phyloP scores from a whole-genome alignment of 2,797 vertebrate species.

The Platalea minor region DNA sequence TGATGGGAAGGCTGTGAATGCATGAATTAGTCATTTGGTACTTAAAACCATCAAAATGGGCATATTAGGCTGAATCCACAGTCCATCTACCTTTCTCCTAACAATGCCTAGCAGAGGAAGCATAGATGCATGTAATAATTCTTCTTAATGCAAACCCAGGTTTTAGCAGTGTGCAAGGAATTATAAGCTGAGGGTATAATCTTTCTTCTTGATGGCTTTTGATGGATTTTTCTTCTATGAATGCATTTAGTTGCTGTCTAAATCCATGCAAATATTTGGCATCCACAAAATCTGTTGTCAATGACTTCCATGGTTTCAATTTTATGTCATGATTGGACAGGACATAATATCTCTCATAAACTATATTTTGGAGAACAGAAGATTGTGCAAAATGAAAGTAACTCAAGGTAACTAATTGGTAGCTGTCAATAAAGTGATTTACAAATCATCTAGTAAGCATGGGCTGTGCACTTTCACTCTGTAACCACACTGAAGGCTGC shows the following conservation, averaged over 20 bases:
- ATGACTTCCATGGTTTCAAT: background rate
- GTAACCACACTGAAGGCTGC: background rate
- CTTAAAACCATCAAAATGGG: background rate
- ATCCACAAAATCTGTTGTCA: background rate
- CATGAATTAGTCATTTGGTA: background rate
- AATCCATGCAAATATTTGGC: background rate
- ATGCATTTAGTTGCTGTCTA: background rate
- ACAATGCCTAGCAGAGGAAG: background rate
- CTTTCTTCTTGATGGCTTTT: background rate
- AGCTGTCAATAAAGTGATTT: background rate
- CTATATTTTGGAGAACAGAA: background rate
- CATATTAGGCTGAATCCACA: background rate
- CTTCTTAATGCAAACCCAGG: background rate
- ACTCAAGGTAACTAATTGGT: background rate
- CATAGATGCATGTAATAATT: background rate
- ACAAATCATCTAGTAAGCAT: background rate
- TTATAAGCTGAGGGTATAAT: background rate
- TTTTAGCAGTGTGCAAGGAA: background rate
- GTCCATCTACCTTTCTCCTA: background rate
- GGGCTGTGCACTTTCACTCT: background rate
- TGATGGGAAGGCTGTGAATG: background rate
- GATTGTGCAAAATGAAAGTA: background rate
- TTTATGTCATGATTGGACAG: background rate
- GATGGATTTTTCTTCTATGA: background rate
- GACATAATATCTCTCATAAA: background rate